Conservation (phyloP, 2,888 invertebrate genomes). For the Andricus curvator region DNA sequence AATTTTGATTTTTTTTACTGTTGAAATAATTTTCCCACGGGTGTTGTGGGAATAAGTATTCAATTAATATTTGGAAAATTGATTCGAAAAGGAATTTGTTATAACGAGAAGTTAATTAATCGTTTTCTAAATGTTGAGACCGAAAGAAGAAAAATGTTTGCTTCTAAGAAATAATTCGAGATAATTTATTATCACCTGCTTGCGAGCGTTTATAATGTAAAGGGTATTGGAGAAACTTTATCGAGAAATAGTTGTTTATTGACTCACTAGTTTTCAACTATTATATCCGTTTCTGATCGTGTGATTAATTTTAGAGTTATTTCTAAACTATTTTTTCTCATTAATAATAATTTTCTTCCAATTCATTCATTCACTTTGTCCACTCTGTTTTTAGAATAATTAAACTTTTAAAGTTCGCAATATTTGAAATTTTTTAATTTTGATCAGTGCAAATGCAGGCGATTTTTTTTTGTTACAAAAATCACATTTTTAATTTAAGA, state of each 20-base stretch:
- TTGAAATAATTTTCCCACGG: conserved; percentile 1
- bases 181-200: not conserved
- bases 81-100: not conserved
- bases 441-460: too few relatives aligned
- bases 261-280: not conserved
- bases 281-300: too few relatives aligned
- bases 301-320: too few relatives aligned
- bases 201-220: not conserved
- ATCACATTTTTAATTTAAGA: too few relatives aligned
- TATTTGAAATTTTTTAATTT: too few relatives aligned
- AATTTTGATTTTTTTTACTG: not conserved
- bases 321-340: too few relatives aligned
- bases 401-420: too few relatives aligned
- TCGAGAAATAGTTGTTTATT: not conserved
- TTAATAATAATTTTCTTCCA: too few relatives aligned
- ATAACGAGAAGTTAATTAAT: conserved; percentile 10
- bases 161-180: not conserved
- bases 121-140: not conserved
- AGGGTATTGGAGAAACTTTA: not conserved
- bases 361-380: too few relatives aligned
- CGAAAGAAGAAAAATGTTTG: not conserved
- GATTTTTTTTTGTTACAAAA: too few relatives aligned
- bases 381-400: too few relatives aligned
- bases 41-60: conserved; percentile 5
- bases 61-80: too few relatives aligned